phyloP scores from a whole-genome alignment of 2,797 vertebrate species.

The Carapus acus region DNA sequence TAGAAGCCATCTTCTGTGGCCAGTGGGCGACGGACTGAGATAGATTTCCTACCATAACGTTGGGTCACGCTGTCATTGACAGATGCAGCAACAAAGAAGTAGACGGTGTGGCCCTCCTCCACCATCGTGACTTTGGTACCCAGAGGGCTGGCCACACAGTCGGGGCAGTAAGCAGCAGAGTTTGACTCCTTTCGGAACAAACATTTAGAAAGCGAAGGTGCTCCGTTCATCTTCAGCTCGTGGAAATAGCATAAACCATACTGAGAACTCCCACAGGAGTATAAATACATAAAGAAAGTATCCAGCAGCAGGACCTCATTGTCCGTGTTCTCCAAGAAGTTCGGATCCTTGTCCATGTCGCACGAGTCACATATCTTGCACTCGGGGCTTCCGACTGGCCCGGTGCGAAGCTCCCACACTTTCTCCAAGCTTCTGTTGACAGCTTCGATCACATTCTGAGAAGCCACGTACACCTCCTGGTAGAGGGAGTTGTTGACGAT shows the following conservation, averaged over 20 bases:
- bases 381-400: conserved; percentile 73
- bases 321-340: conserved; percentile 69
- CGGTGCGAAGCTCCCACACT: conserved; percentile 72
- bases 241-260: conserved; percentile 87
- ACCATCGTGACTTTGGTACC: conserved; percentile 85
- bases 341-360: conserved; percentile 70
- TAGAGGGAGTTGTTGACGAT: conserved; percentile 69
- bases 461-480: conserved; percentile 77
- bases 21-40: conserved; percentile 83
- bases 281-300: conserved; percentile 78
- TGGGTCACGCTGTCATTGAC: conserved; percentile 76
- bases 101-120: conserved; percentile 73
- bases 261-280: conserved; percentile 83
- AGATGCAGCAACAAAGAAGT: conserved; percentile 85
- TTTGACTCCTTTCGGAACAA: conserved; percentile 76
- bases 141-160: conserved; percentile 87
- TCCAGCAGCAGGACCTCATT: conserved; percentile 81
- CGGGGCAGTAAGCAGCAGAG: conserved; percentile 74
- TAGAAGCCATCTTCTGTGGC: conserved; percentile 83
- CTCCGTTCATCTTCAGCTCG: conserved; percentile 58
- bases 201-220: conserved; percentile 71
- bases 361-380: conserved; percentile 82
- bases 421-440: conserved; percentile 69
- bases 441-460: conserved; percentile 80
- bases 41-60: conserved; percentile 79